A percentile compares a stretch with the other conserved stretches of the same genome.
phyloP scores from a whole-genome alignment of 2,797 vertebrate species.

The Neopelma chrysocephalum region DNA sequence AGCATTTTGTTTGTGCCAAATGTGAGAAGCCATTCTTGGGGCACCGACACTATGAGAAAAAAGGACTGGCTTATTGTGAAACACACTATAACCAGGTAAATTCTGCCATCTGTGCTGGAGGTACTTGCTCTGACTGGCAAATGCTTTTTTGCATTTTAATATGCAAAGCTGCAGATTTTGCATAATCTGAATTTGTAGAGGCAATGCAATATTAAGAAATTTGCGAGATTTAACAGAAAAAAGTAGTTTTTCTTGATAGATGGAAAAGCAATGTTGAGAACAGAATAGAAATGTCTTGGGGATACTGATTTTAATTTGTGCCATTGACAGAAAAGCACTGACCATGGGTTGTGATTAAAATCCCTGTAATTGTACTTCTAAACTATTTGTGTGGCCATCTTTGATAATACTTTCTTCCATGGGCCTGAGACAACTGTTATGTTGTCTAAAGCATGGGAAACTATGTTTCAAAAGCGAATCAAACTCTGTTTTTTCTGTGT shows the following conservation, averaged over 20 bases:
- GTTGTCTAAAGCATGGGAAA: background rate
- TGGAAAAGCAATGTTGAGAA: background rate
- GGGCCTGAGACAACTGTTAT: background rate
- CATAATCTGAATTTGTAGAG: background rate
- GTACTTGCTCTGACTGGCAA: background rate
- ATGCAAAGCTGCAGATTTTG: background rate
- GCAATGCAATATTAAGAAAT: background rate
- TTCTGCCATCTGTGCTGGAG: background rate
- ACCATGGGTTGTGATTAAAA: background rate
- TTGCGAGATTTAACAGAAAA: background rate
- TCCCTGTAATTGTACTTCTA: background rate
- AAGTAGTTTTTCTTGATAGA: background rate
- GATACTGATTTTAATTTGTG: background rate
- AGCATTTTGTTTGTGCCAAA: slow-evolving; percentile 83
- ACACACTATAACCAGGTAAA: slow-evolving; percentile 81
- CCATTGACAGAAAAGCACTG: background rate
- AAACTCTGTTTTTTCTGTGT: background rate
- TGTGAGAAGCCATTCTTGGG: slow-evolving; percentile 82
- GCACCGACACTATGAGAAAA: slow-evolving; percentile 80
- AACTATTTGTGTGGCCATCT: background rate
- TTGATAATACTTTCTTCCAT: background rate
- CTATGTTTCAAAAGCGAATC: background rate
- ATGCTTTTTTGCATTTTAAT: background rate
- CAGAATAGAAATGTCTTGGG: background rate
- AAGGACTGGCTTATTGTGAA: slow-evolving; percentile 81